phyloP scores from a whole-genome alignment of 2,888 invertebrate genomes.

The Netelia fuscicornis region DNA sequence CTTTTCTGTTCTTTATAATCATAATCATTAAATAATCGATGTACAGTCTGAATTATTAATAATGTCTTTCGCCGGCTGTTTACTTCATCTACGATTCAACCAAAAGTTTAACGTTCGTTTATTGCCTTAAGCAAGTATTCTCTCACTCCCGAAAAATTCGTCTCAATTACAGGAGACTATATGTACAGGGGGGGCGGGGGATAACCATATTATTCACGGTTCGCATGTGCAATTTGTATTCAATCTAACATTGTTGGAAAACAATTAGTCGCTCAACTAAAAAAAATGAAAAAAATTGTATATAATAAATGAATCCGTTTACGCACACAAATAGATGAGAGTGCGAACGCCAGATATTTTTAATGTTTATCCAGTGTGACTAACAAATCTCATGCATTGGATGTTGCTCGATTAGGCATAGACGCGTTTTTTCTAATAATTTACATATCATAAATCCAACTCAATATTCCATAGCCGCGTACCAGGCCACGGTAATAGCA shows the following conservation, averaged over 20 bases:
- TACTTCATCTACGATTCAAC: slow-evolving; percentile 52
- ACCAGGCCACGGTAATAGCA: background rate
- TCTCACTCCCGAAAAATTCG: slow-evolving; percentile 74
- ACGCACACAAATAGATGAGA: background rate
- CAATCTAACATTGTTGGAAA: slow-evolving; percentile 55
- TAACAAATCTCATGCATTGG: background rate
- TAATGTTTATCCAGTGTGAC: background rate
- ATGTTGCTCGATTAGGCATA: background rate
- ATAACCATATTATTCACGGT: slow-evolving; percentile 61
- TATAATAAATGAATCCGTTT: slow-evolving; percentile 45
- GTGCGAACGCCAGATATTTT: background rate
- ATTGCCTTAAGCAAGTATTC: slow-evolving; percentile 52
- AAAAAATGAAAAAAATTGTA: slow-evolving; percentile 7
- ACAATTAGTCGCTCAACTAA: slow-evolving; percentile 61
- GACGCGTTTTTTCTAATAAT: background rate
- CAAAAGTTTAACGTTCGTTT: slow-evolving; percentile 54
- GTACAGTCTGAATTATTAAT: slow-evolving; percentile 69
- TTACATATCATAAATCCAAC: background rate
- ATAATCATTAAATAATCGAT: slow-evolving; percentile 75
- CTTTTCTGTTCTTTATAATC: slow-evolving; percentile 30
- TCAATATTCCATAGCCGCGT: background rate
- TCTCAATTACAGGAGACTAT: slow-evolving; percentile 61
- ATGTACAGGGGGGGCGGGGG: slow-evolving; percentile 48
- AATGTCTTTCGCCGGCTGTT: slow-evolving; percentile 47
- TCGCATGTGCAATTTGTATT: slow-evolving; percentile 65